These are phyloP conservation scores for Hypomesus transpacificus DNA, from an alignment of 2,113 vertebrate species.

Conservation along the genomic window DNA sequence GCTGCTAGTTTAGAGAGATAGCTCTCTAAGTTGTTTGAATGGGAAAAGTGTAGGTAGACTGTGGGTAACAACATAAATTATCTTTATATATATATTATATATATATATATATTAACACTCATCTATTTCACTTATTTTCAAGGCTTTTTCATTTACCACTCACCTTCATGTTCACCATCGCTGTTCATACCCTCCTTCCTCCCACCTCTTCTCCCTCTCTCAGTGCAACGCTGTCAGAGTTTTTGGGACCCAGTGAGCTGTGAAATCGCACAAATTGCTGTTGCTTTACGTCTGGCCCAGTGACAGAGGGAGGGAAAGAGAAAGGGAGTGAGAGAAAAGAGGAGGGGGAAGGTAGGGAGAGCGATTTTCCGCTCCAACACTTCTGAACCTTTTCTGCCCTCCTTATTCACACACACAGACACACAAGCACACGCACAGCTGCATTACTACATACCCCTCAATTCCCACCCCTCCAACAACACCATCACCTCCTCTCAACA, in stretches of 20 bases:
- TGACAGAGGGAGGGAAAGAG: conserved; percentile 56
- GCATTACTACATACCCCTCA: conserved; percentile 47
- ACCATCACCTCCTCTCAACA: conserved; percentile 12
- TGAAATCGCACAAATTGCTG: conserved; percentile 82
- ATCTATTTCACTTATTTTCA: not conserved
- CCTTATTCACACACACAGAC: conserved; percentile 62
- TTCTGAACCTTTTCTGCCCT: conserved; percentile 64
- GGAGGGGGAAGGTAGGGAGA: conserved; percentile 30
- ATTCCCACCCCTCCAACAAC: conserved; percentile 8
- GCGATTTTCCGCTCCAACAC: conserved; percentile 78
- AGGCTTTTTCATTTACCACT: conserved; percentile 27
- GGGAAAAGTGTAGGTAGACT: too few relatives aligned
- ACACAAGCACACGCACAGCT: conserved; percentile 66
- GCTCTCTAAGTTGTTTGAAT: too few relatives aligned
- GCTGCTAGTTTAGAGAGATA: too few relatives aligned
- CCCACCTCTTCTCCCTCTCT: conserved; percentile 29
- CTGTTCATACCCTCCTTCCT: conserved; percentile 29
- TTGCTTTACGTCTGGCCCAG: conserved; percentile 69
- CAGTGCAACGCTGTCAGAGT: conserved; percentile 70
- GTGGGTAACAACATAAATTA: too few relatives aligned
- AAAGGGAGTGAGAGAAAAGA: conserved; percentile 34
- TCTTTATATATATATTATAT: too few relatives aligned
- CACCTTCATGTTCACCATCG: conserved; percentile 24
- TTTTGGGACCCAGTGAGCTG: conserved; percentile 71
- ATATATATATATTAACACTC: too few relatives aligned